Percentiles rank a stretch among this genome's conserved stretches.
Conservation (phyloP, 2,888 invertebrate species). For the Lamproptera curius region DNA sequence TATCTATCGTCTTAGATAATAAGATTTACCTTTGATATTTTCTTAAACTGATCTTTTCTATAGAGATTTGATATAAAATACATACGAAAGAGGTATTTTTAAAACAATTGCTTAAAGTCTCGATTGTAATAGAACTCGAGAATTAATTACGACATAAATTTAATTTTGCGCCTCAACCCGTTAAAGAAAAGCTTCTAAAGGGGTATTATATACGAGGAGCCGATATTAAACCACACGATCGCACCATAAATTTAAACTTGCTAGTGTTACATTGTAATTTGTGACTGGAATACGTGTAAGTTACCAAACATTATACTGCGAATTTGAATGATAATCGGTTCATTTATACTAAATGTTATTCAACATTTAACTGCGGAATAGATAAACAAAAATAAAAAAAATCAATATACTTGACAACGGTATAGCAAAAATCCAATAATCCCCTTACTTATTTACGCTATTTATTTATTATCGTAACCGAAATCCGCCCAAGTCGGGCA, state of each 20-base stretch:
- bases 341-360: no score
- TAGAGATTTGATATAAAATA: no score
- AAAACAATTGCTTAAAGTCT: not conserved
- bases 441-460: no score
- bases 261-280: slow-evolving; percentile 21
- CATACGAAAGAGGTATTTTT: no score
- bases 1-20: no score
- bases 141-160: not conserved
- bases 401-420: no score
- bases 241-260: slow-evolving; percentile 19
- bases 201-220: slow-evolving; percentile 14
- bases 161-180: not conserved
- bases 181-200: slow-evolving; percentile 12
- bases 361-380: no score
- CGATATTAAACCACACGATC: slow-evolving; percentile 20
- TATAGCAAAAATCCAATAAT: no score
- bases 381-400: no score
- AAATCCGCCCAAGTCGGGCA: not conserved
- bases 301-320: slow-evolving; percentile 11
- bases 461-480: not conserved
- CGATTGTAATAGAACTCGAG: not conserved
- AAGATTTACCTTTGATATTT: no score
- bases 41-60: no score
- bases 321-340: not conserved
- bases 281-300: slow-evolving; percentile 8